Conservation (phyloP, 1,140 invertebrate species). For the Drosophila dunni region DNA sequence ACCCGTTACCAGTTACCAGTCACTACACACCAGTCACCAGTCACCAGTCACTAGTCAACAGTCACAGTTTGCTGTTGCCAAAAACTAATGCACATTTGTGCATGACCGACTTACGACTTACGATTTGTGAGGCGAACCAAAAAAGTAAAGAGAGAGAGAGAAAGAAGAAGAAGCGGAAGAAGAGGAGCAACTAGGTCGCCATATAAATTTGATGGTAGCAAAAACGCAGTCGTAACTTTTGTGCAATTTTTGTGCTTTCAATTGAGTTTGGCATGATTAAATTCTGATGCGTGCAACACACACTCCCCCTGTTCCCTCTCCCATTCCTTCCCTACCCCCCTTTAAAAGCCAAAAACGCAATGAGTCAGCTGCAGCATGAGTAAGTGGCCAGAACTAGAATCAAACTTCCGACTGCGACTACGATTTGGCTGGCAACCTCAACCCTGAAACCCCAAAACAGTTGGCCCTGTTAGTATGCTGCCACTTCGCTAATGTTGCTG, state of each 20-base stretch:
- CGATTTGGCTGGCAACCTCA: not conserved
- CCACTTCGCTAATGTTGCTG: slow-evolving; percentile 36
- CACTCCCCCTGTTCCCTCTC: not conserved
- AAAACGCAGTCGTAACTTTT: slow-evolving; percentile 57
- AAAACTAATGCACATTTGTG: slow-evolving; percentile 19
- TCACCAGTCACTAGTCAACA: not conserved
- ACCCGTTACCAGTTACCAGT: slow-evolving; percentile 10
- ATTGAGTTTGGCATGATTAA: slow-evolving; percentile 79
- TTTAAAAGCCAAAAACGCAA: slow-evolving; percentile 46
- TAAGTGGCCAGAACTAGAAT: slow-evolving; percentile 51
- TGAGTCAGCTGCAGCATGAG: slow-evolving; percentile 68
- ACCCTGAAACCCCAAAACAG: not conserved
- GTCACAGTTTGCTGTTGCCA: slow-evolving; percentile 11
- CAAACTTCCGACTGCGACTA: not conserved
- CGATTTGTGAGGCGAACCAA: not conserved
- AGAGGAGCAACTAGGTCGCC: slow-evolving; percentile 29
- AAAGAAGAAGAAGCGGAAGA: not conserved
- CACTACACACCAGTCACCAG: slow-evolving; percentile 10
- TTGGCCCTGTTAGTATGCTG: not conserved
- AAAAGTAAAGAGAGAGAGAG: not conserved
- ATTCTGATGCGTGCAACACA: slow-evolving; percentile 59
- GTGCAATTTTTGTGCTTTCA: slow-evolving; percentile 52
- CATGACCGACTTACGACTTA: slow-evolving; percentile 45
- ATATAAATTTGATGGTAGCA: slow-evolving; percentile 29
- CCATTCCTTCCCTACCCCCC: not conserved